These are phyloP conservation scores for Tapirus indicus DNA, from an alignment of 2,797 vertebrate species.

Conservation along the genomic window DNA sequence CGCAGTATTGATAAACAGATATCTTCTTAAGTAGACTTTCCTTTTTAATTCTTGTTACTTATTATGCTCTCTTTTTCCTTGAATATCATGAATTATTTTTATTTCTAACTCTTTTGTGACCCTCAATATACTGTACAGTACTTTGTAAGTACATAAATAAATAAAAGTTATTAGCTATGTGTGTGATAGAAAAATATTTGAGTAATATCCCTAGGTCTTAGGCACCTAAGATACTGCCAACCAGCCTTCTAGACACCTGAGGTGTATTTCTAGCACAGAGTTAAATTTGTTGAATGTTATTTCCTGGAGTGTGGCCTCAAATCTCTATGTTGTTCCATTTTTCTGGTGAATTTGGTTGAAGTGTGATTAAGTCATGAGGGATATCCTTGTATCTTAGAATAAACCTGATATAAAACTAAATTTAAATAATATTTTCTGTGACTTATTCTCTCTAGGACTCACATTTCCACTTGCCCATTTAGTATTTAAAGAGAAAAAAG, in stretches of 20 bases:
- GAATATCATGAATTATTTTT: neutral
- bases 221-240: neutral
- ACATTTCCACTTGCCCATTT: neutral
- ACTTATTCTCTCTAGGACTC: neutral
- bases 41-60: neutral
- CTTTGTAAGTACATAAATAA: constrained; percentile 29
- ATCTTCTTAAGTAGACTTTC: neutral
- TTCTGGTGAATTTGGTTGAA: neutral
- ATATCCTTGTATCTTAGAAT: neutral
- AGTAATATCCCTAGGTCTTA: neutral
- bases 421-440: neutral
- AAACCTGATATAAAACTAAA: neutral
- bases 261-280: neutral
- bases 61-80: neutral
- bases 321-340: neutral
- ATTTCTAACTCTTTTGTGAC: neutral
- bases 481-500: neutral
- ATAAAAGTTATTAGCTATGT: neutral
- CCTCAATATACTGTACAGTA: neutral
- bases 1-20: neutral
- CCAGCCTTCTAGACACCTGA: neutral
- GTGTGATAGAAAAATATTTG: neutral
- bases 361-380: neutral
- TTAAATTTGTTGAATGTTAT: neutral
- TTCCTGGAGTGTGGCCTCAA: neutral